Evolutionary conservation across 2,797 vertebrate species (phyloP).

Genomic region (Sebastes ruberrimus): DNA sequence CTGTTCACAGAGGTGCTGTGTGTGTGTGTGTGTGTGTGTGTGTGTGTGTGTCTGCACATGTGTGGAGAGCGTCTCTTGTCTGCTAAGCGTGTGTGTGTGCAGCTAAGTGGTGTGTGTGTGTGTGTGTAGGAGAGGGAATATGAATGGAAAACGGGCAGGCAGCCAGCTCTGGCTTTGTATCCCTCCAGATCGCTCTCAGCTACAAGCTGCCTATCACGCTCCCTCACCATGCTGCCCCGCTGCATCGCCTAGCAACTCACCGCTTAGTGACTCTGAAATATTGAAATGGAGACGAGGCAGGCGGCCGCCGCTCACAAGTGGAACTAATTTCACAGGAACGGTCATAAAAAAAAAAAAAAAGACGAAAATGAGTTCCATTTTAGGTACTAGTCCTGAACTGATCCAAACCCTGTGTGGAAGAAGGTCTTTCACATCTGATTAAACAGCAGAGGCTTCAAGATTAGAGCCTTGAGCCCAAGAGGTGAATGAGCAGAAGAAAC

Average conservation of each 20-base stretch:
- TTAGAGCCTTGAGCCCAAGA: not conserved
- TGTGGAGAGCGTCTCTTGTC: conserved; percentile 20
- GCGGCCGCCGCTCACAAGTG: not conserved
- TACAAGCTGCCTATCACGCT: conserved; percentile 55
- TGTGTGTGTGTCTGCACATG: conserved; percentile 7
- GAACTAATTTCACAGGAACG: conserved; percentile 15
- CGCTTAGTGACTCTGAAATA: conserved; percentile 55
- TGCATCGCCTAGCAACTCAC: conserved; percentile 63
- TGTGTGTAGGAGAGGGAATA: conserved; percentile 32
- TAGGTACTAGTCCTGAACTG: not conserved
- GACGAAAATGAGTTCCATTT: not conserved
- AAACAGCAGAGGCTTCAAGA: not conserved
- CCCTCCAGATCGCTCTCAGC: conserved; percentile 58
- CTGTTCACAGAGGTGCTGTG: conserved; percentile 13
- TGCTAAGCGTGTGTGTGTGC: conserved; percentile 11
- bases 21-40: conserved; percentile 3
- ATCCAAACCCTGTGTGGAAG: not conserved
- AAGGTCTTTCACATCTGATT: not conserved
- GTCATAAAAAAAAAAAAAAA: not conserved
- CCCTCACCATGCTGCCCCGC: conserved; percentile 42
- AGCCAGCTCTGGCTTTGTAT: conserved; percentile 57
- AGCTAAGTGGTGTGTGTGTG: conserved; percentile 12
- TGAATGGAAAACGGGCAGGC: conserved; percentile 70
- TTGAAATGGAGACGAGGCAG: conserved; percentile 41
- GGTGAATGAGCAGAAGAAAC: not conserved